Base-by-base conservation (phyloP, 1,140 invertebrate species). In the Latrodectus geometricus region DNA sequence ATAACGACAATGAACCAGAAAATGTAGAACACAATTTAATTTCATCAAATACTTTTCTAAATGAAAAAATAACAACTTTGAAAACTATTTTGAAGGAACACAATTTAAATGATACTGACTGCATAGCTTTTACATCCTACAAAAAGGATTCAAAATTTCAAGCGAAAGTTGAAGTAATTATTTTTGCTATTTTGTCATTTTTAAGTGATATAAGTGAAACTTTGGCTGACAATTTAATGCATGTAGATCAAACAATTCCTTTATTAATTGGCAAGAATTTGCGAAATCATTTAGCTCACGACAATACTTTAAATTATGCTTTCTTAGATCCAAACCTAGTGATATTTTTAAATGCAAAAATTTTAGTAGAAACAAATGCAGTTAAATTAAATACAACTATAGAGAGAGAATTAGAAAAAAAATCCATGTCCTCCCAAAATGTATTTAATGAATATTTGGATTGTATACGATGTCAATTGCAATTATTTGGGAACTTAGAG, bases 101-200 rank as follows among this genome's bases (percentile, higher is more conserved):
- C 8, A 9, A 15, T n/a, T 66, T 79, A 14, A 35, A 12, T 65
- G 4, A 23, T 23, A 65, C 8, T 65, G 9, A 9, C 9, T 2
- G 9, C 8, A 2, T 3, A 69, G 1, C 0, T 17, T 52, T 56
- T 52, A 23, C 15, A 20, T 54, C 61, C 17, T 79, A 72, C 35
- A 23, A 79, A 66, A 79, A n/a, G 20, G 35, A 87, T 72, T 9
- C 20, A 48, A 72, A 68, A 35, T 56, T 79, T 20, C 65, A 79
- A 35, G 76, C 48, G 21, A 15, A 73, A n/a, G 49, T 87, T 8
- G 85, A 87, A 21, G 79, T 79, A 66, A 49, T 87, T 11, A n/a
- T 81, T 5, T 21, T 70, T 14, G 75, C 79, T 61, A 56, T 87
- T n/a, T 12, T 87, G 66, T 87, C 74, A 9, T 73, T 78, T 48